Base-by-base conservation (phyloP, 2,113 vertebrate genomes). In the Sceloporus tristichus region DNA sequence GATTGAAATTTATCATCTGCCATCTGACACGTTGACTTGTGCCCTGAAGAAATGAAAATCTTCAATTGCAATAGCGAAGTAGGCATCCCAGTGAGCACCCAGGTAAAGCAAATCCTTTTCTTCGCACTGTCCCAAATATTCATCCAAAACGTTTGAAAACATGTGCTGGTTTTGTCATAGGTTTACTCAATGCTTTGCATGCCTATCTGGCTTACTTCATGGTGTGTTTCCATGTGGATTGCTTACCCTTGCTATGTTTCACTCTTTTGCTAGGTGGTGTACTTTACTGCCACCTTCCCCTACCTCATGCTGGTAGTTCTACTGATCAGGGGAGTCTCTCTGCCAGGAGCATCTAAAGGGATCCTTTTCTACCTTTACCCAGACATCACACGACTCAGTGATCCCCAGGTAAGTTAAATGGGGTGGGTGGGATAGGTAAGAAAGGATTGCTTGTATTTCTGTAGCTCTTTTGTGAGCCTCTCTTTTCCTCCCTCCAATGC, bases 291-390 rank as follows among this genome's bases (percentile, higher is more conserved):
- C 54, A 98, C 98, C 0, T 99, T 99, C 90, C 98, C 98, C 6
- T 99, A 98, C n/a, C 27, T 99, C 95, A 99, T 99, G 98, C 94
- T 99, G 93, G 90, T 98, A 0, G 97, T 99, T 90, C 96, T 99
- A 91, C 89, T 99, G 86, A 96, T 99, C 94, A 94, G 98, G 91
- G 98, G 98, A 66, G 96, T 99, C 87, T 98, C 98, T 0, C 94
- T 99, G 53, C 98, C 98, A 0, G 98, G 98, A 1, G 98, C 98
- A 1, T 95, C 91, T 70, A 97, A 98, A 16, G 98, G 98, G 84
- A 98, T 99, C 87, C 95, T 98, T 89, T 99, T 98, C 94, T 99
- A 99, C 94, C 96, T 99, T 89, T 98, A 98, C 89, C 98, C 98
- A 66, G 97, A 99, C 93, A 94, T 98, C 91, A 97, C 97, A 4